A percentile compares a stretch with the other conserved stretches of the same genome.
These are phyloP conservation scores for Bimastos eiseni DNA, from an alignment of 2,888 invertebrate species.

Conservation along the genomic window DNA sequence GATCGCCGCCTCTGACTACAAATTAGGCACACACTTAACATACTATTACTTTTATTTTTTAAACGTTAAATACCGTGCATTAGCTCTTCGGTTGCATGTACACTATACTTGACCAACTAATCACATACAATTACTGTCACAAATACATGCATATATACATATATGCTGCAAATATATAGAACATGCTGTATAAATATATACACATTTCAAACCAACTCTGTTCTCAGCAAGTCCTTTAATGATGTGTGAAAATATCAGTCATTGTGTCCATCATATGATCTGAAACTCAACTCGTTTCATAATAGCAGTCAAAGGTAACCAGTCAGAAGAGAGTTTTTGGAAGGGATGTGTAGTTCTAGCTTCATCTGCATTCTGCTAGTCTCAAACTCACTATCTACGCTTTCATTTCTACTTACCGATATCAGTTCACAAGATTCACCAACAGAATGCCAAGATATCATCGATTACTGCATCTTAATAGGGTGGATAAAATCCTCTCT, in stretches of 20 bases:
- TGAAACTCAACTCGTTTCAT: background rate
- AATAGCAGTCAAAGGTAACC: background rate
- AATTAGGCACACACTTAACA: background rate
- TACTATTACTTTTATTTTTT: background rate
- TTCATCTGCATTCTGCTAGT: background rate
- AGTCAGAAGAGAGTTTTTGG: background rate
- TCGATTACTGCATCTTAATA: constrained; percentile 10
- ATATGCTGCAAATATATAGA: background rate
- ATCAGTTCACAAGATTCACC: background rate
- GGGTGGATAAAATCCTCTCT: constrained; percentile 9
- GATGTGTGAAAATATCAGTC: background rate
- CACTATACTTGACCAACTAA: background rate
- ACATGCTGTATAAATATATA: background rate
- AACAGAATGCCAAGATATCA: background rate
- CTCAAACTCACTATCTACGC: background rate
- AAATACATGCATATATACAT: background rate
- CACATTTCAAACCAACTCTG: background rate
- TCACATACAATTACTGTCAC: background rate
- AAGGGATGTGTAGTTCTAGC: background rate
- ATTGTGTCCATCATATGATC: background rate
- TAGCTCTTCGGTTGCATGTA: background rate
- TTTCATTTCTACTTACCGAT: background rate
- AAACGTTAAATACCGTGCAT: background rate
- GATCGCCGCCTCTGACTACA: no score
- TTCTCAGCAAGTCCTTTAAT: background rate